Conservation (phyloP, 2,888 invertebrate species). For the Maniola hyperantus region DNA sequence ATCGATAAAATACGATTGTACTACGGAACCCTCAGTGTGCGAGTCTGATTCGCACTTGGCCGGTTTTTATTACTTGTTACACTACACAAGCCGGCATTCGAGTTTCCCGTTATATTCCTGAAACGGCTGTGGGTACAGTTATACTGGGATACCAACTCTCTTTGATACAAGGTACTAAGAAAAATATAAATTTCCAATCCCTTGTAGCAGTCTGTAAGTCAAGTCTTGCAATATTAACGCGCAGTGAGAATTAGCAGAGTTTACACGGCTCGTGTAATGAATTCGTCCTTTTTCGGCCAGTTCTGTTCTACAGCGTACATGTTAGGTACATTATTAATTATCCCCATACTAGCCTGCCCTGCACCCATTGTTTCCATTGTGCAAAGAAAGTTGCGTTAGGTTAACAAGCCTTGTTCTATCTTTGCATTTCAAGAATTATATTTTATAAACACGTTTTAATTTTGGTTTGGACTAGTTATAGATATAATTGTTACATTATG, state of each 20-base stretch:
- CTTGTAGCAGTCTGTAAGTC: neutral
- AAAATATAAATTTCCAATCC: slow-evolving; percentile 1
- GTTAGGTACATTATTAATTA: slow-evolving; percentile 7
- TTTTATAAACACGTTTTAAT: neutral
- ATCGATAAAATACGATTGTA: too few relatives aligned
- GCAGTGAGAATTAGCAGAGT: slow-evolving; percentile 7
- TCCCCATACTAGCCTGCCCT: neutral
- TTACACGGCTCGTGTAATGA: slow-evolving; percentile 7
- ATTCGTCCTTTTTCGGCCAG: slow-evolving; percentile 12
- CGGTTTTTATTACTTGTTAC: too few relatives aligned
- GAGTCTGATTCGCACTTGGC: too few relatives aligned
- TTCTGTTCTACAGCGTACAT: slow-evolving; percentile 8
- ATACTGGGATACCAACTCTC: too few relatives aligned
- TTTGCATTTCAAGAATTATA: slow-evolving; percentile 1
- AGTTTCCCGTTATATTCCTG: too few relatives aligned
- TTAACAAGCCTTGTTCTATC: neutral
- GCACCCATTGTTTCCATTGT: slow-evolving; percentile 17
- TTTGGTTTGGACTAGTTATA: too few relatives aligned
- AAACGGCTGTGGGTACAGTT: too few relatives aligned
- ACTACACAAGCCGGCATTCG: too few relatives aligned
- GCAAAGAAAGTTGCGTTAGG: neutral
- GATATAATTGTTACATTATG: too few relatives aligned
- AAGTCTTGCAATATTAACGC: neutral
- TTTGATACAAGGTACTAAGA: neutral
- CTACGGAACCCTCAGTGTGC: too few relatives aligned